Evolutionary conservation across 2,888 invertebrate species (phyloP), one percentile per base, ranked within the genome.

Genomic region (Epinotia ramella): DNA sequence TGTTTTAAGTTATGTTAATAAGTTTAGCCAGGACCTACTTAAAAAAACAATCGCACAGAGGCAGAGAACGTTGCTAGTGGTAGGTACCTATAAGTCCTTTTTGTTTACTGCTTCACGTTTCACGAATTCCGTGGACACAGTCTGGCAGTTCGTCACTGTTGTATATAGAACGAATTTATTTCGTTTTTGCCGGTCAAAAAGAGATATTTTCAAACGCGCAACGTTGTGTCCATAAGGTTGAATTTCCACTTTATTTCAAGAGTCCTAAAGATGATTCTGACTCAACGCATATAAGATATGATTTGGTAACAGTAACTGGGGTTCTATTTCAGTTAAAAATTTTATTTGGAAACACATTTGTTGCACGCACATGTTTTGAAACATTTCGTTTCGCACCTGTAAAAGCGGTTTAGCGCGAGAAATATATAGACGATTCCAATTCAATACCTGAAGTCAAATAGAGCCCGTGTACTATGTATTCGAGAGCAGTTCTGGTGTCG

Each of bases 161-260:
- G 24, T 44, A 64, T n/a, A 40, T n/a, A 40, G 56, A 40, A 24
- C 20, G n/a, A n/a, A 72, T 40, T 68, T 64, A 64, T n/a, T 65
- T 16, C 18, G 56, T 53, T 57, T 73, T 65, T 46, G 57, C 20
- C 57, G 44, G 16, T 57, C 57, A 65, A 24, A 73, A 57, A 20
- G n/a, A 18, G 13, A 33, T 67, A 28, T 40, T 56, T 40, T 20
- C n/a, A 12, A 6, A 67, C 60, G 24, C 28, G 20, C n/a, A 12
- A 44, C 4, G 40, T 20, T 40, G 9, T 11, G 5, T 18, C 1
- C 6, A 20, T 18, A 18, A 18, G 7, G 4, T 28, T 33, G 7
- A 57, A 0, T 69, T 59, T 60, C 18, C 24, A 46, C 20, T 44
- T 69, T 69, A 69, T 24, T 46, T 60, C 24, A 13, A 24, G 40